Base-by-base conservation (phyloP, 2,113 vertebrate species). In the Blennius ocellaris region DNA sequence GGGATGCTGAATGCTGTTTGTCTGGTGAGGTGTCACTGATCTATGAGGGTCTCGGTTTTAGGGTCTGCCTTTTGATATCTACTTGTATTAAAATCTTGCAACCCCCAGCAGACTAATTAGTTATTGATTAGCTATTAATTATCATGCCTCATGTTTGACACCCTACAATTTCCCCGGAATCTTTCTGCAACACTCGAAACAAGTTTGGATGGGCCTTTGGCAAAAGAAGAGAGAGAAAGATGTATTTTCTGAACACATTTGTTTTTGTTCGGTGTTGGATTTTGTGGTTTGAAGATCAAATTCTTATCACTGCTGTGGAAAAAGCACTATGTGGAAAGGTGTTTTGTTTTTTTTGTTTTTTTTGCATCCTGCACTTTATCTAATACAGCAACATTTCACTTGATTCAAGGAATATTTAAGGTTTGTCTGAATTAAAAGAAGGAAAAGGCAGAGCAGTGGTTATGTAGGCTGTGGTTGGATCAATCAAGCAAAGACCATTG, bases 401-500 rank as follows among this genome's bases (percentile, higher is more conserved):
- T 43, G 50, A 39, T 45, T 8, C 16, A 43, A 44, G 57, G 62
- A 73, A 41, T 76, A 54, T 10, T n/a, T 53, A 61, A 15, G 3
- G 8, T 6, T 53, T 59, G 39, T 51, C 69, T 39, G 43, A 66
- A 39, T 53, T 30, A 30, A 30, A 30, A 21, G 2, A 44, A 64
- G 64, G 10, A 69, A 77, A 62, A 58, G 17, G 21, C 30, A 63
- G 57, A 54, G 48, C 62, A 77, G 53, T 81, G 72, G 78, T 84
- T 55, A 69, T 80, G 78, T 51, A 52, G 86, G 76, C 70, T 69
- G 76, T 53, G 39, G 73, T 58, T 81, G 75, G 80, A 88, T 85
- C 81, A 86, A 82, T 87, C 84, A 82, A 79, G 83, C 81, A 76
- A 83, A 83, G 79, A 90, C 90, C 85, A 79, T 78, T 85, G 80